phyloP scores from a whole-genome alignment of 2,113 vertebrate genomes.

The Pelecanus crispus region DNA sequence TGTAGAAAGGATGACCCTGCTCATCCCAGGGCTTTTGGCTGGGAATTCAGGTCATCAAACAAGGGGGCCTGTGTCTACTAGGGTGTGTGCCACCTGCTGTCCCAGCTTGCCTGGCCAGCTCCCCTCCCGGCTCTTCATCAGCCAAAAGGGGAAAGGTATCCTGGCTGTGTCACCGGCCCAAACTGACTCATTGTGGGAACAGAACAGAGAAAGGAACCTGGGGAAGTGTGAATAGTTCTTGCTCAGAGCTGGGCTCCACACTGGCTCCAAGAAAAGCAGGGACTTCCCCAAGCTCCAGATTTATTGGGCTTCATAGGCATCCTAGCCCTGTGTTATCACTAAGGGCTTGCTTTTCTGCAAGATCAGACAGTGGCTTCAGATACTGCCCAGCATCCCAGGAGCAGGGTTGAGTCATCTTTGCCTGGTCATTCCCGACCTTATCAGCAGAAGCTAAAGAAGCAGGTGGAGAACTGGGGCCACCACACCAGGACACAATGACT shows the following conservation, averaged over 20 bases:
- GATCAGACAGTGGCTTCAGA: background rate
- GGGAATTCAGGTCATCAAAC: slow-evolving; percentile 44
- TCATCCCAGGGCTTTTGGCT: background rate
- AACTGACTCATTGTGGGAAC: background rate
- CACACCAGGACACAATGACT: background rate
- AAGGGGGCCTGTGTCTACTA: slow-evolving; percentile 37
- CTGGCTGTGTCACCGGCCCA: background rate
- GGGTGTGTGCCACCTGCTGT: background rate
- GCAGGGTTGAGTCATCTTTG: background rate
- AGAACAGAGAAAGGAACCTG: background rate
- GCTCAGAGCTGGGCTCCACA: background rate
- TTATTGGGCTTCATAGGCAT: background rate
- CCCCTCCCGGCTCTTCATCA: rapidly evolving
- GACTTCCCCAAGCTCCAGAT: background rate
- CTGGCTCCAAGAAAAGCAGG: background rate
- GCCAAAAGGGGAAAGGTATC: background rate
- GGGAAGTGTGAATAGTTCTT: background rate
- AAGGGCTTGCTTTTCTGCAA: background rate
- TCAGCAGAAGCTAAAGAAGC: background rate
- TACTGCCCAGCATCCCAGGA: background rate
- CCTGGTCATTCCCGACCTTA: background rate
- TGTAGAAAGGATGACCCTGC: slow-evolving; percentile 41
- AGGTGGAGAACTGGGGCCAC: background rate
- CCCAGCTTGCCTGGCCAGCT: rapidly evolving
- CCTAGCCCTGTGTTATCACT: background rate